These are phyloP conservation scores for Premnoplex brunnescens DNA, from an alignment of 2,797 vertebrate species.

Conservation along the genomic window DNA sequence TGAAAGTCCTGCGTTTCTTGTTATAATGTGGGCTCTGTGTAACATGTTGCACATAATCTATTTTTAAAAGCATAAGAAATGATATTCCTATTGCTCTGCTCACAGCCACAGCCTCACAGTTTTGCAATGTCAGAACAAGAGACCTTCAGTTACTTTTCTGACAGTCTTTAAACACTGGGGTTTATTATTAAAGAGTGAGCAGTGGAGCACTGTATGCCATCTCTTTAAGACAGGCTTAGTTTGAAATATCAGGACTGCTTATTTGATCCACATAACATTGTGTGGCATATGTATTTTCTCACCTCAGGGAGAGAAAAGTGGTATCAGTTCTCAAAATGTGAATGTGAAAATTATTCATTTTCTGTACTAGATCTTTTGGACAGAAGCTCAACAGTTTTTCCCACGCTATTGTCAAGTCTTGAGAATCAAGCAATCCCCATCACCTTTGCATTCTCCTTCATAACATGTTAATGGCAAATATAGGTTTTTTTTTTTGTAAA, in stretches of 20 bases:
- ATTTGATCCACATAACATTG: fast-evolving
- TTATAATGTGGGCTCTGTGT: neutral
- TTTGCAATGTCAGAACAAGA: neutral
- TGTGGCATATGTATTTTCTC: fast-evolving
- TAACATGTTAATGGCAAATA: neutral
- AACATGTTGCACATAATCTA: neutral
- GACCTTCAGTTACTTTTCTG: neutral
- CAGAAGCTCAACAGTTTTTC: neutral
- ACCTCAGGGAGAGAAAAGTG: neutral
- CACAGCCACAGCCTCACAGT: neutral
- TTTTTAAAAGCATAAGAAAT: neutral
- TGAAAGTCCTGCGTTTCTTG: neutral
- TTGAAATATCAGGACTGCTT: neutral
- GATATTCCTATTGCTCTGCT: neutral
- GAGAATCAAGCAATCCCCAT: neutral
- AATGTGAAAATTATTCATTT: neutral
- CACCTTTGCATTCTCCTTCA: neutral
- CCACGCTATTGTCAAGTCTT: neutral
- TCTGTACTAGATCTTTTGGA: neutral
- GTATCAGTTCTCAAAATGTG: neutral
- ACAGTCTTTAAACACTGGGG: neutral
- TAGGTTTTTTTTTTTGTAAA: neutral
- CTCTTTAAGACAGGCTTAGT: neutral
- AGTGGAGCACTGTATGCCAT: neutral
- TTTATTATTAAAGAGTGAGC: neutral